Conservation (phyloP, 2,888 invertebrate genomes). For the Drosophila anomalata region DNA sequence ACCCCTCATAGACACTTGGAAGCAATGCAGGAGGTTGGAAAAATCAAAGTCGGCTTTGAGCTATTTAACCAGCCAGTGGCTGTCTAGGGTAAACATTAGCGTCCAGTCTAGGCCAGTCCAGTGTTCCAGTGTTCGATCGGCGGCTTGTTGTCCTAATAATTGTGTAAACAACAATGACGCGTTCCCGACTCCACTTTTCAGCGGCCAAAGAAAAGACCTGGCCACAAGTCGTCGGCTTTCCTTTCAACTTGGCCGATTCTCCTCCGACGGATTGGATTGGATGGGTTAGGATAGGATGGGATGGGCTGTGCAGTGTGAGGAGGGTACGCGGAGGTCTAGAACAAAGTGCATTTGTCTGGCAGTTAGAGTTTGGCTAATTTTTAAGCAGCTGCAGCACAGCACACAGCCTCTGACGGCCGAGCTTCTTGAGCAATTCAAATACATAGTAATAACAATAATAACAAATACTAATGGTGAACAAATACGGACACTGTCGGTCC, state of each 20-base stretch:
- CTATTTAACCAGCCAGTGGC: slow-evolving; percentile 55
- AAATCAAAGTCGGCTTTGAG: slow-evolving; percentile 51
- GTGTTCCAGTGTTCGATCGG: slow-evolving; percentile 56
- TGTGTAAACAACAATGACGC: slow-evolving; percentile 83
- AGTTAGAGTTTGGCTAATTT: slow-evolving; percentile 81
- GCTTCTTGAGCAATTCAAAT: slow-evolving; percentile 81
- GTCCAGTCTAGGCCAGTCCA: slow-evolving; percentile 39
- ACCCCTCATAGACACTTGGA: slow-evolving; percentile 3
- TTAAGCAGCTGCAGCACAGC: slow-evolving; percentile 58
- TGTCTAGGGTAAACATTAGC: slow-evolving; percentile 44
- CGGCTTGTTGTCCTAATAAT: slow-evolving; percentile 82
- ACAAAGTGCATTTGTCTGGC: slow-evolving; percentile 77
- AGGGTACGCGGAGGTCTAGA: slow-evolving; percentile 44
- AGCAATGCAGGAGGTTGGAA: slow-evolving; percentile 31
- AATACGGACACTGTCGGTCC: slow-evolving; percentile 64
- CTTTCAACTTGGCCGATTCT: slow-evolving; percentile 63
- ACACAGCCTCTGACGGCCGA: slow-evolving; percentile 24
- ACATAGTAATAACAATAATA: slow-evolving; percentile 81
- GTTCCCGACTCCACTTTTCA: slow-evolving; percentile 45
- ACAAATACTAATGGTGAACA: slow-evolving; percentile 81
- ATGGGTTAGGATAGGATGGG: slow-evolving; percentile 1
- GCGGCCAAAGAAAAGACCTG: slow-evolving; percentile 33
- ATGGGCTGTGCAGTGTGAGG: slow-evolving; percentile 10
- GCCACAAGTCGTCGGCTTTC: slow-evolving; percentile 63
- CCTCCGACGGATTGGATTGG: slow-evolving; percentile 8